Base-by-base conservation (phyloP, 2,797 vertebrate species). In the Chiloscyllium punctatum region DNA sequence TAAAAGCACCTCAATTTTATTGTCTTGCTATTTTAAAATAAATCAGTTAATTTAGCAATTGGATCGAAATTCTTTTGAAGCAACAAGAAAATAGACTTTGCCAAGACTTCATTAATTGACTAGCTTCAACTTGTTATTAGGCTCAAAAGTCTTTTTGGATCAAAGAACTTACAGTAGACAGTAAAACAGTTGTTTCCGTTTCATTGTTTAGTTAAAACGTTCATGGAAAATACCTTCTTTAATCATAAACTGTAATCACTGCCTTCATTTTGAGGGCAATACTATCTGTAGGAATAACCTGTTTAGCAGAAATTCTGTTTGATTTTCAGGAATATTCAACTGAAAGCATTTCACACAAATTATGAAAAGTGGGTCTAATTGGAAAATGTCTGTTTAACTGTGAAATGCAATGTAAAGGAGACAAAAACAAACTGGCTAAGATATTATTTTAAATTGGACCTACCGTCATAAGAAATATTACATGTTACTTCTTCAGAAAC, bases 21-120 rank as follows among this genome's bases (percentile, higher is more conserved):
- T 30, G 48, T 33, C 69, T 95, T 95, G 48, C 90, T 13, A 42
- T 42, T 92, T 92, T 95, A 33, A 77, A 77, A 95, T 77, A 77
- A 77, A 77, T 69, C 42, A 77, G 94, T 95, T 95, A 95, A 95
- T 95, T 95, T 74, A 95, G 94, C 69, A 51, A 72, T 69, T 27
- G 92, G 71, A 57, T 95, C 71, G 9, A 95, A 95, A 74, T 77
- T 53, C 72, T 94, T 95, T 95, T 95, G 94, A 77, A 95, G 94
- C 23, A 94, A 74, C 74, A 48, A 30, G 42, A 94, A 72, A 72
- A 53, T 48, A 95, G 25, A 51, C 42, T 53, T 95, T 53, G 48
- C 71, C 71, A 95, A 95, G 48, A 77, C 27, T 51, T 53, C 48
- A 57, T 57, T 95, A 95, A 77, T 95, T 95, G 94, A 95, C 69